phyloP scores from a whole-genome alignment of 2,888 invertebrate genomes.

The Cheiracanthium punctorium region DNA sequence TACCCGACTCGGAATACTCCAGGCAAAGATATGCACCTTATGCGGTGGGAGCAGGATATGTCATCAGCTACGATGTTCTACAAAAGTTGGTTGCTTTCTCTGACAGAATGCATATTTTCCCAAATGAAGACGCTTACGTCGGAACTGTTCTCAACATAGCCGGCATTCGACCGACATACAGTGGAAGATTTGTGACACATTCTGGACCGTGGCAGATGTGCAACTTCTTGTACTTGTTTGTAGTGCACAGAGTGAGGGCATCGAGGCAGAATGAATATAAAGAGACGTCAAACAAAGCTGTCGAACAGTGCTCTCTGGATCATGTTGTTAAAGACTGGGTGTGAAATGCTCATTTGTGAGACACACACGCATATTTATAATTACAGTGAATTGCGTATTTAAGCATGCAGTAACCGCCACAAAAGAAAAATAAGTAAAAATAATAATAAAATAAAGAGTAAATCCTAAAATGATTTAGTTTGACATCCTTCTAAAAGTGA shows the following conservation, averaged over 20 bases:
- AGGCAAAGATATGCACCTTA: conserved; percentile 74
- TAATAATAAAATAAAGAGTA: too few species aligned
- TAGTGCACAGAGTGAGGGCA: conserved; percentile 74
- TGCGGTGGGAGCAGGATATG: conserved; percentile 75
- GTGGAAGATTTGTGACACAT: conserved; percentile 74
- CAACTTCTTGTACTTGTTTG: conserved; percentile 75
- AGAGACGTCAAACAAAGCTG: conserved; percentile 71
- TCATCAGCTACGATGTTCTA: conserved; percentile 74
- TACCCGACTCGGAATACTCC: conserved; percentile 73
- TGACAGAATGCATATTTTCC: conserved; percentile 73
- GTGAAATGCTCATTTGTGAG: too few species aligned
- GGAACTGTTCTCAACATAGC: conserved; percentile 74
- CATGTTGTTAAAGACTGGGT: conserved; percentile 40
- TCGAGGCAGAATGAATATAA: conserved; percentile 24
- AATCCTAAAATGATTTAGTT: too few species aligned
- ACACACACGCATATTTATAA: too few species aligned
- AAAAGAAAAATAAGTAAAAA: too few species aligned
- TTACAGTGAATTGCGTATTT: too few species aligned
- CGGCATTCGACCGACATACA: conserved; percentile 73
- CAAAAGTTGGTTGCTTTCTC: conserved; percentile 72
- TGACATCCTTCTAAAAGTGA: too few species aligned
- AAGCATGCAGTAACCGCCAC: too few species aligned
- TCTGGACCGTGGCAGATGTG: conserved; percentile 74
- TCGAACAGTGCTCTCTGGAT: conserved; percentile 62
- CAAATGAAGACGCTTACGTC: conserved; percentile 76